Percentiles rank a stretch among this genome's conserved stretches.
Conservation (phyloP, 2,113 vertebrate genomes). For the Apteryx mantelli region DNA sequence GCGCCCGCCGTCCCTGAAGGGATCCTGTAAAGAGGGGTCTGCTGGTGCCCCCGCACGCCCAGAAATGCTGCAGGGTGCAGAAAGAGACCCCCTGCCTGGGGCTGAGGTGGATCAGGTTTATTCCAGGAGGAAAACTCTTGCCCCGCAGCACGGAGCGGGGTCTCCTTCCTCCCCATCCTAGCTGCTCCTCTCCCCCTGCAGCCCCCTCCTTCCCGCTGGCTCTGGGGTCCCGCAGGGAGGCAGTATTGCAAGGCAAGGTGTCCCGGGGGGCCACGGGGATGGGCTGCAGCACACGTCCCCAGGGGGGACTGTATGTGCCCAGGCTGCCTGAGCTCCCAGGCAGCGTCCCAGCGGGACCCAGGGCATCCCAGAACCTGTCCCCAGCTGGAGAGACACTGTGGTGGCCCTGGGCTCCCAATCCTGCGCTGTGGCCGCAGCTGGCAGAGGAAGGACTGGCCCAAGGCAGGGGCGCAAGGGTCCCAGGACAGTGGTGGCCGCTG, state of each 20-base stretch:
- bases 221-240: background rate
- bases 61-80: background rate
- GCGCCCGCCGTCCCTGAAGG: background rate
- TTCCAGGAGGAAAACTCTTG: background rate
- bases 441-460: background rate
- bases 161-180: background rate
- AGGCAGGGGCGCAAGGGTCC: too few relatives aligned
- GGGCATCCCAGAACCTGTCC: too few relatives aligned
- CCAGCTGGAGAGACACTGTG: too few relatives aligned
- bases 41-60: too few relatives aligned
- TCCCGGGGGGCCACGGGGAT: fast-evolving
- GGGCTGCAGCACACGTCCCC: fast-evolving
- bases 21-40: background rate
- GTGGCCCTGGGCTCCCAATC: too few relatives aligned
- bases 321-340: too few relatives aligned
- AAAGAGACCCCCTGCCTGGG: fast-evolving
- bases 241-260: background rate
- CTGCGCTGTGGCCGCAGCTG: too few relatives aligned
- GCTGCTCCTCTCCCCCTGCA: background rate
- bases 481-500: too few relatives aligned
- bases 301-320: background rate
- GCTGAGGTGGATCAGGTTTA: background rate
- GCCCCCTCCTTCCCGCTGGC: background rate
- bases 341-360: background rate
- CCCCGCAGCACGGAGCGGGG: fast-evolving